phyloP scores from a whole-genome alignment of 2,888 invertebrate species.

The Cosmopolites sordidus region DNA sequence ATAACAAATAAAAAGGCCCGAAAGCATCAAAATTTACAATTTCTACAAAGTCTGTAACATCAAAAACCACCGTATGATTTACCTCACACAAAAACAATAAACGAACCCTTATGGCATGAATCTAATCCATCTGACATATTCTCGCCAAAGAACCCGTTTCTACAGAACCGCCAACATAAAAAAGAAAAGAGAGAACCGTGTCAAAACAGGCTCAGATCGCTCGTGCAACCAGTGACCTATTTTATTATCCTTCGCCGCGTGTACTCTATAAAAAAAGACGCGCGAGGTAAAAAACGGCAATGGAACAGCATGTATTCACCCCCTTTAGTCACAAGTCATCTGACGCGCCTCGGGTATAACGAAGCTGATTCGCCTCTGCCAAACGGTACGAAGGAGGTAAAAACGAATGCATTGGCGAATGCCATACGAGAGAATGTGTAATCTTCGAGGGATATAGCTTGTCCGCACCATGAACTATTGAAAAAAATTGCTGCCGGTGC shows the following conservation, averaged over 20 bases:
- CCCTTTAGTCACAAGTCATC: constrained; percentile 28
- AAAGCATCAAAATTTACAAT: no score
- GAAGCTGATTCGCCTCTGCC: constrained; percentile 3
- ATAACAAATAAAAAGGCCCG: no score
- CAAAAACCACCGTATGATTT: no score
- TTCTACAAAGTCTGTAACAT: no score
- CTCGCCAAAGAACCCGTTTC: no score
- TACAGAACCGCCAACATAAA: constrained; percentile 19
- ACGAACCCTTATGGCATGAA: no score
- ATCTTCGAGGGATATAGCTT: neutral
- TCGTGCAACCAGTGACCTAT: constrained; percentile 24
- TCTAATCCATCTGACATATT: no score
- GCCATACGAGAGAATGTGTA: constrained; percentile 14
- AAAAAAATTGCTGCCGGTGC: no score
- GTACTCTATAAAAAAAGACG: constrained; percentile 15
- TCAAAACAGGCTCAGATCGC: neutral
- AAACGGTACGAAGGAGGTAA: constrained; percentile 19
- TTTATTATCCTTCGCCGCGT: constrained; percentile 6
- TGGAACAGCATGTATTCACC: constrained; percentile 25
- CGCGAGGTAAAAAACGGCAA: constrained; percentile 18
- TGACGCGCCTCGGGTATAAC: constrained; percentile 24
- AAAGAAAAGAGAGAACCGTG: no score
- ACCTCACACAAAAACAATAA: no score
- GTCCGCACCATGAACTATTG: neutral
- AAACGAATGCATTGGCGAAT: constrained; percentile 25